Evolutionary conservation across 2,888 invertebrate species (phyloP), one percentile per base, ranked within the genome.

Genomic region (Cerceris ruficornis): DNA sequence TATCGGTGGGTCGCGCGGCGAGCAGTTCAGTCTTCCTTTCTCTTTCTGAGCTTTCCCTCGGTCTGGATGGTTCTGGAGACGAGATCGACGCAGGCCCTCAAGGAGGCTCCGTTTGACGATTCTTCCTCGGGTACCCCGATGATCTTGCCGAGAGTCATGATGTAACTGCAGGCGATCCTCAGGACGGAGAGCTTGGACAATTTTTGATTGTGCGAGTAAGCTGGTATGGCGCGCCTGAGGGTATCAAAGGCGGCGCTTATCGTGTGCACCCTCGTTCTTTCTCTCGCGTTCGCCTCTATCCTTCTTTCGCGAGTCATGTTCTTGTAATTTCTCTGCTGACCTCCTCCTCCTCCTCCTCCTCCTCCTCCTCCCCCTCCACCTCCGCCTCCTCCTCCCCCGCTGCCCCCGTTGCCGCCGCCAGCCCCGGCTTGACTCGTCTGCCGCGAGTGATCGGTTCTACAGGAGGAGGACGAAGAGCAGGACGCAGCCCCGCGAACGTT

Each of bases 201-300:
- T 93, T 98, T 98, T 93, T 98, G 98, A 90, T 97, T 97, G 91
- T 98, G 96, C 55, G 98, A 98, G 92, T 98, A 98, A 0, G 98
- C 95, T 2, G 98, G 98, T 57, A 98, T 96, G 0, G 98, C 94
- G 75, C 94, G 94, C 58, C 98, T 94, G 9, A 98, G 93, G 0
- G 97, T 97, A 84, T 98, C 98, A 91, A 98, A 98, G 0, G 98
- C 98, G 0, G 98, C 98, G 89, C 98, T 98, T 83, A 98, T 98
- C 0, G 98, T 98, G 92, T 98, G 98, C 0, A 98, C 98, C 66
- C 98, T 94, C 7, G 98, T 98, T 75, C 98, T 93, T 91, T 98
- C 98, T 6, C 98, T 94, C 0, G 98, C 98, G 90, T 98, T 98
- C 0, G 98, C 98, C 91, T 98, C 98, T 89, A 98, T 97, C 82